phyloP scores from a whole-genome alignment of 2,888 invertebrate genomes.

The Margaritifera margaritifera region DNA sequence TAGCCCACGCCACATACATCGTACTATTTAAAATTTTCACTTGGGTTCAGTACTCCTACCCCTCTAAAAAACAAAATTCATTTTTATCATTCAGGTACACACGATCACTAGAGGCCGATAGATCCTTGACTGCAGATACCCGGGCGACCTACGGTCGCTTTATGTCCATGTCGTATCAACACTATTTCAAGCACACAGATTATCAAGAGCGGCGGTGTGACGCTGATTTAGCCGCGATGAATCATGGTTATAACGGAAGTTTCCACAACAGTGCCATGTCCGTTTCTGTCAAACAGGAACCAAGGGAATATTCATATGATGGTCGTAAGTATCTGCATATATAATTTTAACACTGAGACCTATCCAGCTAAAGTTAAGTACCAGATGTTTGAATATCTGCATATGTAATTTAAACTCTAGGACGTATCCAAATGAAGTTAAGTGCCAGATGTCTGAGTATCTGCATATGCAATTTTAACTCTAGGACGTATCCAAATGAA shows the following conservation, averaged over 20 bases:
- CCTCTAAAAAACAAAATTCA: too few relatives aligned
- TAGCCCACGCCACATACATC: too few relatives aligned
- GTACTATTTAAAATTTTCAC: too few relatives aligned
- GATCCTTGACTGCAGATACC: conserved; percentile 34
- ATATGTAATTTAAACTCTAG: too few relatives aligned
- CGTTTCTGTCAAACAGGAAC: conserved; percentile 58
- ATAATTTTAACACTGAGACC: background rate
- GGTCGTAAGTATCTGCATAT: conserved; percentile 23
- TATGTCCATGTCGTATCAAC: conserved; percentile 48
- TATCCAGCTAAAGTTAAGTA: too few relatives aligned
- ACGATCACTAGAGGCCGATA: conserved; percentile 24
- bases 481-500: too few relatives aligned
- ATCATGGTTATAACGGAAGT: conserved; percentile 45
- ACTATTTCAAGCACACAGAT: conserved; percentile 48
- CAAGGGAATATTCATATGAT: conserved; percentile 55
- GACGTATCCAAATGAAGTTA: too few relatives aligned
- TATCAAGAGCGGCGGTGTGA: conserved; percentile 50
- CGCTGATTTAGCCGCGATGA: conserved; percentile 34
- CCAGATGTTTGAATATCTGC: too few relatives aligned
- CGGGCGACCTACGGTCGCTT: conserved; percentile 44
- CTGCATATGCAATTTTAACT: too few relatives aligned
- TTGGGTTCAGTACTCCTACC: too few relatives aligned
- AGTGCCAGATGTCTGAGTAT: too few relatives aligned
- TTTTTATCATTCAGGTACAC: conserved; percentile 15
- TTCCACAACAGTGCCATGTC: conserved; percentile 36